phyloP scores from a whole-genome alignment of 2,113 vertebrate genomes.

The Chunga burmeisteri region DNA sequence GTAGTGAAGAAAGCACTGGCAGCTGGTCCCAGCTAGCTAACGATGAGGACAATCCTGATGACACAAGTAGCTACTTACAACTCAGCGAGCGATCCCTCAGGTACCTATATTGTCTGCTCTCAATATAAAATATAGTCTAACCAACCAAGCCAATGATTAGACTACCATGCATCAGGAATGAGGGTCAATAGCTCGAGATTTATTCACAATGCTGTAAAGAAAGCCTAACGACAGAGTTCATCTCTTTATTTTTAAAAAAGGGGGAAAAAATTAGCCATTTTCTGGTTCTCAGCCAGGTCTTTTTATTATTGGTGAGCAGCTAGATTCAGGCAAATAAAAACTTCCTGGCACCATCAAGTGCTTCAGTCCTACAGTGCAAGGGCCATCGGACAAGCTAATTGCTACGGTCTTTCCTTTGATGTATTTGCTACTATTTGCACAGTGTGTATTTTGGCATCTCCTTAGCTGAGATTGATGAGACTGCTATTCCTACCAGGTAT shows the following conservation, averaged over 20 bases:
- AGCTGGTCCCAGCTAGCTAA: conserved; percentile 94
- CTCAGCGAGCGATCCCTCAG: conserved; percentile 90
- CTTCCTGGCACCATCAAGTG: neutral
- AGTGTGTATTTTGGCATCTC: neutral
- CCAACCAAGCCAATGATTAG: neutral
- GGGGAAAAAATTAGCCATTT: accelerated
- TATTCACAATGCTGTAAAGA: neutral
- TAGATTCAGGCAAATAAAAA: neutral
- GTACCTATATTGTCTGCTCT: conserved; percentile 40
- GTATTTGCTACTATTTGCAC: neutral
- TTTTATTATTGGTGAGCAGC: neutral
- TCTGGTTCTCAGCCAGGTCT: neutral
- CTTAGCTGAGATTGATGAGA: neutral
- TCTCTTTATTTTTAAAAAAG: neutral
- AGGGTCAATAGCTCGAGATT: neutral
- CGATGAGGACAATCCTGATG: conserved; percentile 91
- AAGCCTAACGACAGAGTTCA: neutral
- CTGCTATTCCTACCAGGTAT: neutral
- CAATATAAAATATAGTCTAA: neutral
- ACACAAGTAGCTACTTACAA: conserved; percentile 94
- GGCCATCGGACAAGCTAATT: neutral
- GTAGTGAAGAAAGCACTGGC: conserved; percentile 93
- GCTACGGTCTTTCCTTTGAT: neutral
- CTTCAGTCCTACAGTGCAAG: neutral
- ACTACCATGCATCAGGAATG: neutral